A percentile compares a stretch with the other conserved stretches of the same genome.
phyloP scores from a whole-genome alignment of 2,797 vertebrate genomes.

The Mallotus villosus region DNA sequence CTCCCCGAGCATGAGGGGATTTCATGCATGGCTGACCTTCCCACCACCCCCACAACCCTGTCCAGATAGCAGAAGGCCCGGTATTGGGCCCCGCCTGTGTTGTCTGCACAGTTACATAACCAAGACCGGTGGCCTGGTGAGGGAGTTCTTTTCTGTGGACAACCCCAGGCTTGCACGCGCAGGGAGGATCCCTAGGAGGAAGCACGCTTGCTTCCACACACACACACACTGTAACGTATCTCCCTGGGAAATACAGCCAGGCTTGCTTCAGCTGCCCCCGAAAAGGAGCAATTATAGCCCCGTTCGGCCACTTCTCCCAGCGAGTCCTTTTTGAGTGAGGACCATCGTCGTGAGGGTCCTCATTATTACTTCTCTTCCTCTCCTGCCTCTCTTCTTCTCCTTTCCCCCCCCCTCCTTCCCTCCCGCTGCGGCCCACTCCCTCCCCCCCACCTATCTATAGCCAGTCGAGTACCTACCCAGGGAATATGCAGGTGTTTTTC shows the following conservation, averaged over 20 bases:
- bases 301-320: no score
- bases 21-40: slow-evolving; percentile 32
- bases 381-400: not conserved
- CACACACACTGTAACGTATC: not conserved
- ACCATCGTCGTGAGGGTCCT: not conserved
- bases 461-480: not conserved
- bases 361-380: not conserved
- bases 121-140: slow-evolving; percentile 12
- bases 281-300: not conserved
- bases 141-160: slow-evolving; percentile 1
- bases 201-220: slow-evolving; percentile 28
- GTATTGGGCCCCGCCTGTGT: slow-evolving; percentile 11
- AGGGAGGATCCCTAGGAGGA: slow-evolving; percentile 7
- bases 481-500: not conserved
- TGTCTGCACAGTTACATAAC: slow-evolving; percentile 44
- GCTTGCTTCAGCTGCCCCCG: not conserved
- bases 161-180: not conserved
- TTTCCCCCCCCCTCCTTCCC: not conserved
- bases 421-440: not conserved
- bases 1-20: slow-evolving; percentile 30
- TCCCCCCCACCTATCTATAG: slow-evolving; percentile 4
- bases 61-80: slow-evolving; percentile 19
- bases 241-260: slow-evolving; percentile 8
- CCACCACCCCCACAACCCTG: slow-evolving; percentile 10
- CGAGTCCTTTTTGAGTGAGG: no score